These are phyloP conservation scores for Carpatolechia fugitivella DNA, from an alignment of 2,888 invertebrate genomes.

Conservation along the genomic window DNA sequence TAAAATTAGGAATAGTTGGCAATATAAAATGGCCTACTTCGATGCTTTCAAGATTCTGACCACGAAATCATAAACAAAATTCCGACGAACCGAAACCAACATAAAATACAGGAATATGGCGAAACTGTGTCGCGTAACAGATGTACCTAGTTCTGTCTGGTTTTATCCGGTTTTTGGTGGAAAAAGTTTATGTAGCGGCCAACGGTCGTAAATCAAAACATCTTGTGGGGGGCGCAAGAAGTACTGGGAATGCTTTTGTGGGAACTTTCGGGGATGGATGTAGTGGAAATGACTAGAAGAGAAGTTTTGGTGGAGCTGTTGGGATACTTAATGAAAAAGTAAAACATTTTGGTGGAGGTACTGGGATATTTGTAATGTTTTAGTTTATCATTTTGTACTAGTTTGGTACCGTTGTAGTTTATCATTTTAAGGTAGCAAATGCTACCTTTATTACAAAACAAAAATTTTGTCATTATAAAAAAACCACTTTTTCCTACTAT, in stretches of 20 bases:
- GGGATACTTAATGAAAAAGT: background rate
- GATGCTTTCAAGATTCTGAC: background rate
- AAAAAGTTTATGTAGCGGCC: conserved; percentile 14
- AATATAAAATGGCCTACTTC: background rate
- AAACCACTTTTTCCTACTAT: too few relatives aligned
- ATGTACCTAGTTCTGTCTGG: conserved; percentile 1
- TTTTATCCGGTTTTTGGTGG: conserved; percentile 5
- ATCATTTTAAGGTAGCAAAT: background rate
- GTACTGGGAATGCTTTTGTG: background rate
- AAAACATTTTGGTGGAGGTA: too few relatives aligned
- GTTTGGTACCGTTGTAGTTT: background rate
- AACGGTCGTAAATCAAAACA: conserved; percentile 18
- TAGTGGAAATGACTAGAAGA: background rate
- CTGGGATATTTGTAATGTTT: too few relatives aligned
- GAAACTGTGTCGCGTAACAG: conserved; percentile 6
- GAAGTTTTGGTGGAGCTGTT: background rate
- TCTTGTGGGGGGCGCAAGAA: conserved; percentile 8
- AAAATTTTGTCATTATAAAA: too few relatives aligned
- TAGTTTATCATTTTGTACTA: too few relatives aligned
- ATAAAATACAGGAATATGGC: conserved; percentile 6
- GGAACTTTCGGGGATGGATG: background rate
- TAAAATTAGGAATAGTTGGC: too few relatives aligned
- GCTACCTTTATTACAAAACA: too few relatives aligned
- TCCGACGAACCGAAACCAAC: background rate
- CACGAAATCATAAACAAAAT: conserved; percentile 6